These are phyloP conservation scores for Phalacrocorax brasilianus DNA, from an alignment of 2,113 vertebrate genomes.

Conservation along the genomic window DNA sequence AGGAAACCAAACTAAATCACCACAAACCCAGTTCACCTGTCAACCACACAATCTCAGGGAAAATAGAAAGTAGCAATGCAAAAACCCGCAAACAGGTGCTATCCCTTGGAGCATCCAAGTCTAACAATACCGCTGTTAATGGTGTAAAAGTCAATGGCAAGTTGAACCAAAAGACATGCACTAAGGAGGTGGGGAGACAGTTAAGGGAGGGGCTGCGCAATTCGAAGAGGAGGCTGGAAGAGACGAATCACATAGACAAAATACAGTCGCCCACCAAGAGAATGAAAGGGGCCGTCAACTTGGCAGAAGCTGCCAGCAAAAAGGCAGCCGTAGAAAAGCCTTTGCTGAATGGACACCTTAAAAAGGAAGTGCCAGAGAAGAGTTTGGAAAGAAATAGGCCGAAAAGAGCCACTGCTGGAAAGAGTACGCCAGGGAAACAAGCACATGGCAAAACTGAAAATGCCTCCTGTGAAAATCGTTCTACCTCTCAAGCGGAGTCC, in stretches of 20 bases:
- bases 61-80: constrained; percentile 99
- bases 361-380: constrained; percentile 79
- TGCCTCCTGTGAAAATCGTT: constrained; percentile 86
- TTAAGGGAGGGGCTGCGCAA: constrained; percentile 93
- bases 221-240: constrained; percentile 93
- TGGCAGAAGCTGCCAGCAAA: constrained; percentile 85
- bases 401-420: constrained; percentile 87
- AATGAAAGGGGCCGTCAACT: constrained; percentile 69
- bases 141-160: constrained; percentile 89
- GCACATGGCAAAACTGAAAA: constrained; percentile 88
- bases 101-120: constrained; percentile 84
- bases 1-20: constrained; percentile 98
- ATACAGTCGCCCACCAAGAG: constrained; percentile 81
- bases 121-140: constrained; percentile 75
- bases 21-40: constrained; percentile 90
- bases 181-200: constrained; percentile 83
- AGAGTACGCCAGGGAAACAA: constrained; percentile 89
- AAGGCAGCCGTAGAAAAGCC: constrained; percentile 77
- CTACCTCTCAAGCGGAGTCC: constrained; percentile 95
- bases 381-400: constrained; percentile 83
- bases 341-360: constrained; percentile 83
- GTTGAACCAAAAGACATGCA: constrained; percentile 91
- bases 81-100: constrained; percentile 99
- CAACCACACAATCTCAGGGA: constrained; percentile 97
- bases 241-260: constrained; percentile 77